Conservation (phyloP, 2,888 invertebrate species). For the Hanleya hanleyi region DNA sequence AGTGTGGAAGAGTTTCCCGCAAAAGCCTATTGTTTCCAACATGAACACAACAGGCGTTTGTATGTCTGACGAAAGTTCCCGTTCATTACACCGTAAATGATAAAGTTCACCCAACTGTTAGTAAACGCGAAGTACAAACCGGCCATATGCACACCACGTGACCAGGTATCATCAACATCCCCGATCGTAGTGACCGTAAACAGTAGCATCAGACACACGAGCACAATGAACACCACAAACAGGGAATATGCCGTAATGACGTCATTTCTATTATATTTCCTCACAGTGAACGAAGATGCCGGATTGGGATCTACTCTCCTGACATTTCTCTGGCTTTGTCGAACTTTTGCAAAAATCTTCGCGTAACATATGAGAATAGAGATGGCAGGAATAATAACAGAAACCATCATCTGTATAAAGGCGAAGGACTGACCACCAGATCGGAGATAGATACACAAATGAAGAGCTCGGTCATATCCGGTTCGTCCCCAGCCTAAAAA, state of each 20-base stretch:
- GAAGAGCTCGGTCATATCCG: neutral
- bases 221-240: constrained; percentile 20
- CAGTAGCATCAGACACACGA: constrained; percentile 21
- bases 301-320: neutral
- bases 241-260: constrained; percentile 20
- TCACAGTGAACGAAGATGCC: constrained; percentile 2
- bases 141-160: constrained; percentile 18
- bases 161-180: constrained; percentile 20
- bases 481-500: constrained; percentile 22
- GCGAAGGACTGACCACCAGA: constrained; percentile 7
- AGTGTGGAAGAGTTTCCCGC: too few relatives aligned
- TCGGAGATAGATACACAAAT: constrained; percentile 28
- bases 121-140: constrained; percentile 20
- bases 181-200: constrained; percentile 21
- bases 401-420: constrained; percentile 11
- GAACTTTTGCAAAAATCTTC: constrained; percentile 8
- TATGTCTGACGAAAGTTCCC: constrained; percentile 18
- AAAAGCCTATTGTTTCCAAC: too few relatives aligned
- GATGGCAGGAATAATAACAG: constrained; percentile 8
- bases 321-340: neutral
- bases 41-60: constrained; percentile 11
- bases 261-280: constrained; percentile 12
- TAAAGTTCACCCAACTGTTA: constrained; percentile 31
- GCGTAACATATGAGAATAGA: constrained; percentile 15
- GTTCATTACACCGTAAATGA: constrained; percentile 32